Evolutionary conservation across 2,113 vertebrate species (phyloP).

Genomic region (Chiloscyllium plagiosum): DNA sequence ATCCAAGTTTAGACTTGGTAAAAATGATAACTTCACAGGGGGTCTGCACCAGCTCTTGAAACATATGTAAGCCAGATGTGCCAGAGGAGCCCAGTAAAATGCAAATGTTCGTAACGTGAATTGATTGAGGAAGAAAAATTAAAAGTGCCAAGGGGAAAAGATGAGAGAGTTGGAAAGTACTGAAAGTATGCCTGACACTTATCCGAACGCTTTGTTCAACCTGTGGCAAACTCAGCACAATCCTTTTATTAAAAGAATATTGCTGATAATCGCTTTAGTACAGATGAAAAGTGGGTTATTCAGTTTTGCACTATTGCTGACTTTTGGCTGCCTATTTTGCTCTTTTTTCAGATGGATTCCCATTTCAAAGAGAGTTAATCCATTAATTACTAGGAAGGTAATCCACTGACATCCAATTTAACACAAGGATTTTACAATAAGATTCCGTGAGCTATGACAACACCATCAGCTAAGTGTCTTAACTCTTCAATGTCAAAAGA

Average conservation of each 20-base stretch:
- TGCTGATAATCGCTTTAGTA: not conserved
- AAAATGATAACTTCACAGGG: not conserved
- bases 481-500: slow-evolving; percentile 35
- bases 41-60: not conserved
- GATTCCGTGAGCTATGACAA: slow-evolving; percentile 15
- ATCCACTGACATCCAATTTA: slow-evolving; percentile 38
- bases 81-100: not conserved
- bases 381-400: slow-evolving; percentile 32
- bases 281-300: not conserved
- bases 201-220: not conserved
- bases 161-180: not conserved
- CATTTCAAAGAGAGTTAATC: slow-evolving; percentile 34
- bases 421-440: slow-evolving; percentile 35
- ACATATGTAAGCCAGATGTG: not conserved
- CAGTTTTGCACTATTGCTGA: slow-evolving; percentile 8
- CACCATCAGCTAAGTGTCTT: slow-evolving; percentile 29
- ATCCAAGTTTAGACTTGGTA: slow-evolving; percentile 17
- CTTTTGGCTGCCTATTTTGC: slow-evolving; percentile 23
- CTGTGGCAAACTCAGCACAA: not conserved
- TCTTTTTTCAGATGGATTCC: slow-evolving; percentile 27
- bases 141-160: not conserved
- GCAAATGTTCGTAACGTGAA: not conserved
- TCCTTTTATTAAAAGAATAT: not conserved
- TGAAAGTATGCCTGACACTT: not conserved
- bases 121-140: not conserved